Conservation (phyloP, 1,140 invertebrate species). For the Metaphire vulgaris region DNA sequence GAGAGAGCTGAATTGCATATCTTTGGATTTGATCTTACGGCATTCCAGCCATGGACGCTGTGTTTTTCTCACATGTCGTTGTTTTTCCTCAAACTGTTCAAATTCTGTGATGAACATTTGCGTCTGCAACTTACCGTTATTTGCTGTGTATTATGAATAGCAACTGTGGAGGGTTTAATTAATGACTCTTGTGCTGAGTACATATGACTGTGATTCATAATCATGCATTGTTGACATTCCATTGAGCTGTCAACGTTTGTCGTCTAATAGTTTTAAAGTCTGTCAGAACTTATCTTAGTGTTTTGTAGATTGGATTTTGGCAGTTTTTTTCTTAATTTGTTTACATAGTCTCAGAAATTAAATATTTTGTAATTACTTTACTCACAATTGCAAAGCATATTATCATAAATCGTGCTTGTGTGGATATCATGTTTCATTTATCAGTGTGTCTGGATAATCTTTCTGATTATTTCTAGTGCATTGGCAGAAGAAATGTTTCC, state of each 20-base stretch:
- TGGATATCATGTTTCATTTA: too few species aligned
- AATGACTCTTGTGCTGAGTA: too few species aligned
- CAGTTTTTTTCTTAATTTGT: neutral
- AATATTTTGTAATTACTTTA: constrained; percentile 1
- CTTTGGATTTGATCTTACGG: neutral
- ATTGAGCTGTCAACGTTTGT: neutral
- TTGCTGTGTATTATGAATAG: neutral
- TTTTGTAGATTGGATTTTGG: neutral
- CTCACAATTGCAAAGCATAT: neutral
- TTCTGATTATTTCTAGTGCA: too few species aligned
- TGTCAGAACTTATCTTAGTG: too few species aligned
- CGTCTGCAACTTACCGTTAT: neutral
- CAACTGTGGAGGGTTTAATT: too few species aligned
- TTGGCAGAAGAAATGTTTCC: too few species aligned
- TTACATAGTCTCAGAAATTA: neutral
- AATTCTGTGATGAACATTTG: neutral
- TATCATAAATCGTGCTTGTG: too few species aligned
- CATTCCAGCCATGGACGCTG: neutral
- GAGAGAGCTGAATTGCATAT: neutral
- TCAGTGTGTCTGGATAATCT: too few species aligned
- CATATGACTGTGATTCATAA: neutral
- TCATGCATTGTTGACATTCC: neutral
- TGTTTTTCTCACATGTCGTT: neutral
- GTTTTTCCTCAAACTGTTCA: neutral
- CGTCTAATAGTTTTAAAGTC: too few species aligned